Conservation (phyloP, 2,113 vertebrate species). For the Spea bombifrons region DNA sequence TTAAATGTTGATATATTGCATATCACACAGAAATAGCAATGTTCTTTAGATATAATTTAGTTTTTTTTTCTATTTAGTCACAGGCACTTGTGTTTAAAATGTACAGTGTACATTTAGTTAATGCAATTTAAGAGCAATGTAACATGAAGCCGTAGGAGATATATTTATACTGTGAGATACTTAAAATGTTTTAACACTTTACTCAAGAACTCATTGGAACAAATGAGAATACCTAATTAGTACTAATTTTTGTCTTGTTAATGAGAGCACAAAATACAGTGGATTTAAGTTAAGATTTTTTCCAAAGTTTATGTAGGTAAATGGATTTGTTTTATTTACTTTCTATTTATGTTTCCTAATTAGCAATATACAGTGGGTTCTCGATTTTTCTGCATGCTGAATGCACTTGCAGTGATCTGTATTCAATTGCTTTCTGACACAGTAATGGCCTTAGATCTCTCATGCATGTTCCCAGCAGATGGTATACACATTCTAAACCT, state of each 20-base stretch:
- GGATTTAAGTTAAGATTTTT: constrained; percentile 17
- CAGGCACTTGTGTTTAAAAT: not conserved
- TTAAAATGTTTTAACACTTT: not conserved
- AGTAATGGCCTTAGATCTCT: constrained; percentile 13
- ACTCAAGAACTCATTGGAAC: constrained; percentile 9
- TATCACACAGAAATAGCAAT: no score
- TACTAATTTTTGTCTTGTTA: constrained; percentile 19
- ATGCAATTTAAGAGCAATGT: not conserved
- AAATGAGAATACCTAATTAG: constrained; percentile 28
- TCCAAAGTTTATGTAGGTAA: constrained; percentile 37
- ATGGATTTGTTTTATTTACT: constrained; percentile 25
- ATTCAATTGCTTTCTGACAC: constrained; percentile 36
- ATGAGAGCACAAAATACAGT: constrained; percentile 21
- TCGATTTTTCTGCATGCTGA: constrained; percentile 13
- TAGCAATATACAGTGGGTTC: constrained; percentile 31
- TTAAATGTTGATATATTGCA: no score
- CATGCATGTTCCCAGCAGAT: constrained; percentile 19
- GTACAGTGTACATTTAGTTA: not conserved
- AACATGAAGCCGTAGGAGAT: not conserved
- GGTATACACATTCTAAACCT: constrained; percentile 10
- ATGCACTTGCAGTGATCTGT: constrained; percentile 33
- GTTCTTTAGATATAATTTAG: no score
- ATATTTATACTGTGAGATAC: constrained; percentile 6
- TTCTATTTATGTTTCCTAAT: constrained; percentile 45
- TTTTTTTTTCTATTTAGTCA: no score